Conservation (phyloP, 2,113 vertebrate species). For the Psittacula cyanocephala region DNA sequence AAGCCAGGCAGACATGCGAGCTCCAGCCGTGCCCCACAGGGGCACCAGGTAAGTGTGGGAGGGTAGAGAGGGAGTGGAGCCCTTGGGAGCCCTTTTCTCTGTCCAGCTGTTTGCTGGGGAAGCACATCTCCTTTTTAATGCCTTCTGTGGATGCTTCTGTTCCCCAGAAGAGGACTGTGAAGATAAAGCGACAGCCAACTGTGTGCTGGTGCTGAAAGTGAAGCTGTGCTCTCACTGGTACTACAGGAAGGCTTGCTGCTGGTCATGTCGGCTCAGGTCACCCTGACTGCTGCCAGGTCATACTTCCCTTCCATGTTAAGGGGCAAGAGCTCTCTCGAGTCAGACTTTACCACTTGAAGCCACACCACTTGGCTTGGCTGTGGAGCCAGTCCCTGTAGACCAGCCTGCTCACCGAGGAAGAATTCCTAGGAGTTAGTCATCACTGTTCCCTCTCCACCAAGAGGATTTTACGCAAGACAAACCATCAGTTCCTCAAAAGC, state of each 20-base stretch:
- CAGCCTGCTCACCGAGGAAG: background rate
- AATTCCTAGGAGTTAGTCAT: background rate
- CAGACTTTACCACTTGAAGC: constrained; percentile 28
- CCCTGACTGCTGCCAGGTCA: background rate
- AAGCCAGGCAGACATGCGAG: constrained; percentile 78
- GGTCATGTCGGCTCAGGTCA: constrained; percentile 74
- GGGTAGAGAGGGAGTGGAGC: background rate
- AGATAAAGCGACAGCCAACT: constrained; percentile 81
- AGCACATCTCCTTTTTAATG: background rate
- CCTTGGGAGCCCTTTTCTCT: background rate
- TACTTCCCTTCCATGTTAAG: background rate
- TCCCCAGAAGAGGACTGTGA: constrained; percentile 75
- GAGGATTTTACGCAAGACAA: constrained; percentile 9
- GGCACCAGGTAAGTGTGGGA: constrained; percentile 67
- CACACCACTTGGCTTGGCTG: background rate
- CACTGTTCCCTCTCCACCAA: background rate
- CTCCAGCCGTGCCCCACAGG: constrained; percentile 76
- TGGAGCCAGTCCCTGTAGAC: background rate
- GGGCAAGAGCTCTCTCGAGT: background rate
- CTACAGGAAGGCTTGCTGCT: constrained; percentile 85
- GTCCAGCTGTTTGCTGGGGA: background rate
- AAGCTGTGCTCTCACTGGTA: constrained; percentile 87
- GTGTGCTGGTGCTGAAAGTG: constrained; percentile 83
- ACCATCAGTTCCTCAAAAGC: constrained; percentile 34
- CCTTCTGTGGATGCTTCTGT: background rate